Evolutionary conservation across 2,797 vertebrate genomes (phyloP), one percentile per base, ranked within the genome.

Genomic region (Cryptoblepharus egeriae): DNA sequence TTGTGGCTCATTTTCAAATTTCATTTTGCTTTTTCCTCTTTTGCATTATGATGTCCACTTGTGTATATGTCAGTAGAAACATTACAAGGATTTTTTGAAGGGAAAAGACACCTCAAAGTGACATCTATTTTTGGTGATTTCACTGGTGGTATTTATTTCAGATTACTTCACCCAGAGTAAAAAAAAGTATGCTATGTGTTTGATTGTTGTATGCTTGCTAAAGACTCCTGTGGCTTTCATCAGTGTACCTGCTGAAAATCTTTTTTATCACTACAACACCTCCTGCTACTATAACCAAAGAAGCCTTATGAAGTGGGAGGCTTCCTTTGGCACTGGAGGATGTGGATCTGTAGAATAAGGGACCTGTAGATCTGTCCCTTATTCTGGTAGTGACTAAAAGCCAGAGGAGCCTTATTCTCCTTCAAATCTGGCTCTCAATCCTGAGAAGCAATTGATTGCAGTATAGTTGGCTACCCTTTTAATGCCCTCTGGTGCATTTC

Each of bases 401-500:
- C n/a, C 15, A 28, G 49, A 68, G 13, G 28, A 15, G 5, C 28
- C 24, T 58, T 57, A 32, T 22, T 75, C n/a, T 67, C 24, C 30
- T 28, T 37, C 35, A 7, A 69, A 69, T 7, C 24, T 60, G 55
- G 30, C n/a, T 35, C 1, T 7, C 22, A 28, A 16, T 65, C 37
- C 13, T 15, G 16, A 13, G 45, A 35, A 28, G 58, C 11, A 15
- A 24, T n/a, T 24, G 7, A n/a, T 5, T 52, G 55, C 15, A 22
- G 11, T 0, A 0, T 8, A 28, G 35, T 49, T 30, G 8, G 4
- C 28, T 1, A 6, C 0, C 0, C 1, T 7, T 55, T 16, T 16
- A 64, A 1, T 75, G 65, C 3, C 74, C 22, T 82, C 57, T 42
- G 68, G 35, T 4, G 0, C 67, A 1, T 24, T 55, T 72, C n/a